Evolutionary conservation across 2,797 vertebrate species (phyloP).

Genomic region (Rhynchonycteris naso): DNA sequence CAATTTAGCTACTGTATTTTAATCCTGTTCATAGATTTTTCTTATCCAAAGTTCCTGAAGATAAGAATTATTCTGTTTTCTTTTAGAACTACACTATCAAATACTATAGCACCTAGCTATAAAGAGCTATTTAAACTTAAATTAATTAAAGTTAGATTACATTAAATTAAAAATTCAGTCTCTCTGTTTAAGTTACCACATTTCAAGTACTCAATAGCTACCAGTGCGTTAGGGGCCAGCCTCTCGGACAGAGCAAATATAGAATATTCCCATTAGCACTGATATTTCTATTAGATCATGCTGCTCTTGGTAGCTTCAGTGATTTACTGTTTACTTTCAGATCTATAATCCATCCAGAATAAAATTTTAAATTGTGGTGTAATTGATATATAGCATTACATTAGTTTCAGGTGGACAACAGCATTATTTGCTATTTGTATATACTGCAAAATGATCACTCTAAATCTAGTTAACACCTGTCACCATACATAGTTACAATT

Average conservation of each 20-base stretch:
- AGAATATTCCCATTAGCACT: not conserved
- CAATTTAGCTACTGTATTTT: not conserved
- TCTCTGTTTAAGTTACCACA: not conserved
- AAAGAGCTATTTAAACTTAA: not conserved
- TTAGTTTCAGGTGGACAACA: not conserved
- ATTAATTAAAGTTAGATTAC: not conserved
- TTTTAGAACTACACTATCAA: not conserved
- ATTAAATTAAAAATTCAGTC: not conserved
- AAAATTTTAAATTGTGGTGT: not conserved
- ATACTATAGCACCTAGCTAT: not conserved
- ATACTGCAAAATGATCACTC: not conserved
- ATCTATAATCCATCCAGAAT: not conserved
- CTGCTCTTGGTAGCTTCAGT: not conserved
- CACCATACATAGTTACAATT: not conserved
- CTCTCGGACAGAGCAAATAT: not conserved
- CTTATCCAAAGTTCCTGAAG: not conserved
- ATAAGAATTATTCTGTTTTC: not conserved
- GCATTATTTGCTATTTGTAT: not conserved
- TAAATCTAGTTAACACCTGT: not conserved
- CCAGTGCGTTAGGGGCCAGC: not conserved
- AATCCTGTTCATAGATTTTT: not conserved
- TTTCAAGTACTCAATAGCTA: not conserved
- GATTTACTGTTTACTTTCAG: not conserved
- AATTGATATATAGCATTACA: not conserved
- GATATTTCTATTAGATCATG: not conserved